Evolutionary conservation across 2,888 invertebrate genomes (phyloP).

Genomic region (Chloroclystis v-ata): DNA sequence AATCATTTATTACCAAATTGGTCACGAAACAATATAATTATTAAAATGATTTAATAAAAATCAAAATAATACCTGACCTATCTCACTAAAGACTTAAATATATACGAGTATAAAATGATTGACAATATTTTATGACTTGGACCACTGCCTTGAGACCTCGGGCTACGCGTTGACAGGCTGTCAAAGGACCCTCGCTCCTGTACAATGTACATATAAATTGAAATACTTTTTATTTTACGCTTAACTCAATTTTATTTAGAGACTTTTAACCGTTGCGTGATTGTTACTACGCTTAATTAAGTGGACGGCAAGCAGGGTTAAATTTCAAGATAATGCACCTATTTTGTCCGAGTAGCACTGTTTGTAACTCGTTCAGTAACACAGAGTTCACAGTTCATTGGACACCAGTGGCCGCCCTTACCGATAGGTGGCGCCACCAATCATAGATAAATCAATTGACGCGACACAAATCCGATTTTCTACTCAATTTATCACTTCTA

Average conservation of each 20-base stretch:
- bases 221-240: slow-evolving; percentile 28
- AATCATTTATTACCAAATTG: no score
- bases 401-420: slow-evolving; percentile 32
- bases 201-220: slow-evolving; percentile 23
- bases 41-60: no score
- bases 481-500: slow-evolving; percentile 33
- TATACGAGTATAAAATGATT: no score
- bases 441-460: slow-evolving; percentile 46
- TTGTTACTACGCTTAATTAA: slow-evolving; percentile 1
- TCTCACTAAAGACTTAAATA: no score
- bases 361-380: no score
- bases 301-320: no score
- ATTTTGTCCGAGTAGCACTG: no score
- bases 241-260: slow-evolving; percentile 18
- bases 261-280: background rate
- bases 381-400: no score
- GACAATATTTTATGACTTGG: no score
- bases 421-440: slow-evolving; percentile 34
- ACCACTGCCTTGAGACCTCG: slow-evolving; percentile 14
- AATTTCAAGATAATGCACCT: no score
- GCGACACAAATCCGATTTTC: slow-evolving; percentile 38
- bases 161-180: slow-evolving; percentile 40
- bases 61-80: no score
- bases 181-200: slow-evolving; percentile 35
- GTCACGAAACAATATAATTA: no score